These are phyloP conservation scores for Ophiothrix spiculata DNA, from an alignment of 35 echinoderm and acorn worm species.

Conservation along the genomic window DNA sequence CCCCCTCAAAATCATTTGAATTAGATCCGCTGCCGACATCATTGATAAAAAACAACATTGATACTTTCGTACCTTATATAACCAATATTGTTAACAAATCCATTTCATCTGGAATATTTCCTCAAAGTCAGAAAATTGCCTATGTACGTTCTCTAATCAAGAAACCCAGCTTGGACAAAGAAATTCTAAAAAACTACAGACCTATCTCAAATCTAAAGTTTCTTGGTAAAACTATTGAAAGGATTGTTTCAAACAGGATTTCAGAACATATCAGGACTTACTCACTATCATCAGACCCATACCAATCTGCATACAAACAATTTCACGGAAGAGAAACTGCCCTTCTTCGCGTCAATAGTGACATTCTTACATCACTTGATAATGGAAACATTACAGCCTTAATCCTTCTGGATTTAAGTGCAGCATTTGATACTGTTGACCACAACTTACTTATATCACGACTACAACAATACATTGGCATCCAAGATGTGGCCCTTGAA, in stretches of 20 bases:
- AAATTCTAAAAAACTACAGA: conserved; percentile 24
- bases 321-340: too few relatives aligned
- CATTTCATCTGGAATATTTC: conserved; percentile 41
- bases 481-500: too few relatives aligned
- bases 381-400: too few relatives aligned
- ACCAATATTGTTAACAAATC: conserved; percentile 42
- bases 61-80: conserved; percentile 35
- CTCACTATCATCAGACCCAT: too few relatives aligned
- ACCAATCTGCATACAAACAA: too few relatives aligned
- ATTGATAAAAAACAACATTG: conserved; percentile 39
- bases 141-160: conserved; percentile 49
- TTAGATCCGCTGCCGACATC: conserved; percentile 25
- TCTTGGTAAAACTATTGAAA: not conserved
- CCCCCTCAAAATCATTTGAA: conserved; percentile 33
- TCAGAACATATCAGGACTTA: too few relatives aligned
- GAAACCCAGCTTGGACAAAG: conserved; percentile 48
- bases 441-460: too few relatives aligned
- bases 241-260: conserved; percentile 37
- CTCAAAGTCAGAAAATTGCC: conserved; percentile 15
- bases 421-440: too few relatives aligned
- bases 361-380: too few relatives aligned
- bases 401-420: too few relatives aligned
- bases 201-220: conserved; percentile 18
- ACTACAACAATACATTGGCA: too few relatives aligned
- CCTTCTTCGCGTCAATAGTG: too few relatives aligned